Base-by-base conservation (phyloP, 2,113 vertebrate genomes). In the Larimichthys polyactis region DNA sequence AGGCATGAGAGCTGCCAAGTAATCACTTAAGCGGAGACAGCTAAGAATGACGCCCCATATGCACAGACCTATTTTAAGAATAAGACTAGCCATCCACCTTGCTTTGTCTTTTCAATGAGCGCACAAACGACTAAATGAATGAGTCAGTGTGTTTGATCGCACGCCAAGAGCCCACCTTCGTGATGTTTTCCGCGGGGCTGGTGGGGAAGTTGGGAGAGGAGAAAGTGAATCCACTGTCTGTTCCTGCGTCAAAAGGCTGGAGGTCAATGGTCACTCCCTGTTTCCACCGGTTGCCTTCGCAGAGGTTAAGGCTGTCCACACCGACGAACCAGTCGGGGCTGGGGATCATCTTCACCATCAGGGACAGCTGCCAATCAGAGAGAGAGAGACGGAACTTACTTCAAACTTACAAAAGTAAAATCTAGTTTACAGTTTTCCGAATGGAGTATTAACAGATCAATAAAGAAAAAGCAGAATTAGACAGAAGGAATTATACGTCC, bases 271-370 rank as follows among this genome's bases (percentile, higher is more conserved):
- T 95, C 86, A 95, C 84, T 83, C 95, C 95, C 79, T 95, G 88
- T 89, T 93, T 94, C 96, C 96, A 96, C 40, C 87, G 91, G 57
- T 85, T 83, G 1, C 88, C 91, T 58, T 95, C 92, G 22, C 96
- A 96, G 49, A 96, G 92, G 90, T 92, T 94, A 4, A 96, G 14
- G 57, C 94, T 90, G 85, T 95, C 89, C 66, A 95, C 92, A 10
- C 96, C 96, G 2, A 96, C 94, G 11, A 96, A 96, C 96, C 96
- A 96, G 79, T 96, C 96, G 0, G 96, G 96, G 67, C 96, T 96
- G 29, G 96, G 96, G 82, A 96, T 95, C 49, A 95, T 72, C 84
- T 95, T 96, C 88, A 95, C 95, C 93, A 96, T 92, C 73, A 96
- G 70, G 55, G 96, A 96, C 64, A 96, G 71, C 95, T 96, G 87